phyloP scores from a whole-genome alignment of 2,113 vertebrate genomes.

The Sciurus niger region DNA sequence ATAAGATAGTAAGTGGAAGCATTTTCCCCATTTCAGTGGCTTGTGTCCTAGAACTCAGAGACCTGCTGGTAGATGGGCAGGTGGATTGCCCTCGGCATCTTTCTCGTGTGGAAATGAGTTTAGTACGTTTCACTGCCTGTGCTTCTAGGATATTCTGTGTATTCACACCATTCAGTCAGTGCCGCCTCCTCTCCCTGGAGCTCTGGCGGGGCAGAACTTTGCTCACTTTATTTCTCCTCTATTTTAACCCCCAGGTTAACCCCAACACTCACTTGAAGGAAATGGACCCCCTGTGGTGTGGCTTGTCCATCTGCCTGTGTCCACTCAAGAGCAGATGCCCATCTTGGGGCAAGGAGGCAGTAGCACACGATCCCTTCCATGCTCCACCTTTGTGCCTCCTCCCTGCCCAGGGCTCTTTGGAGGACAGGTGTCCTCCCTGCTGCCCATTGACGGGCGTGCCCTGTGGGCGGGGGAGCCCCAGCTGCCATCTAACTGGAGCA shows the following conservation, averaged over 20 bases:
- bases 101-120: accelerated
- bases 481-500: accelerated
- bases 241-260: not conserved
- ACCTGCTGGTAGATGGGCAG: not conserved
- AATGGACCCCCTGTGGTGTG: accelerated
- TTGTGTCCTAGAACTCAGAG: not conserved
- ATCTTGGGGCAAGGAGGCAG: not conserved
- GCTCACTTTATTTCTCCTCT: not conserved
- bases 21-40: accelerated
- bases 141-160: not conserved
- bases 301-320: not conserved
- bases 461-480: not conserved
- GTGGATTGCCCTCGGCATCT: accelerated
- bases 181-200: not conserved
- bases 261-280: not conserved
- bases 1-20: not conserved
- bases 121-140: accelerated
- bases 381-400: not conserved
- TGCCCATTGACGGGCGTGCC: accelerated
- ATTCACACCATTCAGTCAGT: accelerated
- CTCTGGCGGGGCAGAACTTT: not conserved
- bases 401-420: not conserved
- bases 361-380: not conserved
- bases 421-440: not conserved
- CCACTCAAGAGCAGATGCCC: not conserved